Evolutionary conservation across 64 coral and sea anemone genomes (phyloP), one percentile per base, ranked within the genome.

Genomic region (Stichodactyla helianthus): DNA sequence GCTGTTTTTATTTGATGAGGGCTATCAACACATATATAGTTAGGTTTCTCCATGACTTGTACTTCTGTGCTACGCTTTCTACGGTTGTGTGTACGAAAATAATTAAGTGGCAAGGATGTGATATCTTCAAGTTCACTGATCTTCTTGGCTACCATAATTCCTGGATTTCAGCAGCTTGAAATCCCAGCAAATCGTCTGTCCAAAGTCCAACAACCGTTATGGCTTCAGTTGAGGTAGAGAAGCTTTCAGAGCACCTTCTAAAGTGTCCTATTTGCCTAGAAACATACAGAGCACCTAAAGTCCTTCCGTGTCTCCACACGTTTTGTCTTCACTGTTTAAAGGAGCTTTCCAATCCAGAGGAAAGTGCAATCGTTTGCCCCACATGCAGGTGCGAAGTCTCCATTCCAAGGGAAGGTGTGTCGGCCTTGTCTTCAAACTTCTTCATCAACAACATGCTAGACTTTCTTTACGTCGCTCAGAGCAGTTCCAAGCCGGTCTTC

Each of bases 371-470:
- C 14, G 54, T 98, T 3, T 98, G 95, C 51, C 95, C 95, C 0
- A 98, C 95, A 25, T 98, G 95, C 78, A 83, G 95, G 3, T 94
- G 89, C 54, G 95, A 98, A 79, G 89, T 94, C 0, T 74, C 82
- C 2, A 83, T 98, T 4, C 95, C 95, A 2, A 88, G 79, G 10
- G 95, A 92, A 77, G 95, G 95, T 70, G 95, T 98, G 18, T 55
- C 88, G 1, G 92, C 93, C 0, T 52, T 98, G 57, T 94, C 95
- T 13, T 94, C 95, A 0, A 98, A 98, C 64, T 98, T 98, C 79
- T 98, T 98, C 71, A 98, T 98, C 71, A 98, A 98, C 85, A 98
- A 98, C 61, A 98, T 98, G 95, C 25, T 98, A 52, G 95, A 98
- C 80, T 98, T 98, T 71, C 89, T 98, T 11, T 94, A 93, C 7